Evolutionary conservation across 2,797 vertebrate genomes (phyloP), one percentile per base, ranked within the genome.

Genomic region (Micropoecilia bifurca): DNA sequence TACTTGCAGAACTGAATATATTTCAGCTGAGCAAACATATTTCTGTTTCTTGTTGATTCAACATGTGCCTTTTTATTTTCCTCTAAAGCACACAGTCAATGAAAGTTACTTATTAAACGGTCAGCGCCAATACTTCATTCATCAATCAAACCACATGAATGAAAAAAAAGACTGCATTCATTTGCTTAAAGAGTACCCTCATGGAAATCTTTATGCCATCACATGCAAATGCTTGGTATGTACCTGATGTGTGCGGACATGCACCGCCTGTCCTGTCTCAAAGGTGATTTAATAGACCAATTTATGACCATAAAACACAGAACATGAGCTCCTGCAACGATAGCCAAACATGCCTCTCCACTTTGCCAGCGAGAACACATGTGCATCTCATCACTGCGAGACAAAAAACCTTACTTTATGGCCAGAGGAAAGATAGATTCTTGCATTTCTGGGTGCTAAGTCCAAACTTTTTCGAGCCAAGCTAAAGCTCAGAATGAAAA

Each of bases 281-380:
- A 80, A 87, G 84, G 85, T 84, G 82, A 89, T 90, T 89, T 91
- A 87, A 90, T 87, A 86, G 85, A 87, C 80, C 74, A 4, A 91
- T 90, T 89, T 91, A 90, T 83, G 73, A 80, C 77, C 81, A 77
- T 86, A 81, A 90, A 86, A 88, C 43, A 83, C 72, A 74, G 75
- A 82, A 83, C 77, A 83, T 16, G 1, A 83, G 66, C 83, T 85
- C 45, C 73, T 85, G 71, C 85, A 78, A 16, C 3, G 14, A 77
- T 30, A 85, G 55, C 66, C 45, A 2, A 86, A 74, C 33, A 84
- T 46, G 80, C 57, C 33, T 48, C 73, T 75, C 47, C 16, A 66
- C 61, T 3, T 76, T 87, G 57, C 86, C 80, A 83, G 80, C 85
- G 82, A 83, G 63, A 86, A 72, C 77, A 88, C 85, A 84, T 90